Evolutionary conservation across 2,797 vertebrate genomes (phyloP).

Genomic region (Helicolenus hilgendorfi): DNA sequence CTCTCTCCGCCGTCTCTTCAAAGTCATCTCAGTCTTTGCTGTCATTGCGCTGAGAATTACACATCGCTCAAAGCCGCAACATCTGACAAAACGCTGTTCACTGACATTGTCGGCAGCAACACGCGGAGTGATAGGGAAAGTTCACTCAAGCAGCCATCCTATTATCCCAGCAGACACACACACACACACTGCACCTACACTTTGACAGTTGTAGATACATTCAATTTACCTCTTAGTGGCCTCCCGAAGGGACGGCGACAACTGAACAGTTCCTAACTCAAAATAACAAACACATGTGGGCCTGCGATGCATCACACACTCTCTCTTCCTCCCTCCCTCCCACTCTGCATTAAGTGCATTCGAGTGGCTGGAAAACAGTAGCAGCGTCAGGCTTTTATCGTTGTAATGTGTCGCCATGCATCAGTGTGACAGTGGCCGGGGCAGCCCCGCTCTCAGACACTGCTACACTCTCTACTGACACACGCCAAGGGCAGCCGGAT

Average conservation of each 20-base stretch:
- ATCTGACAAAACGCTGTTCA: conserved; percentile 78
- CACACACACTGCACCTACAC: conserved; percentile 56
- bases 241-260: conserved; percentile 71
- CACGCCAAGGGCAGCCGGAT: conserved; percentile 79
- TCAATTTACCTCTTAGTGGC: conserved; percentile 70
- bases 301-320: conserved; percentile 20
- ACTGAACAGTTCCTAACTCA: conserved; percentile 53
- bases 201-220: conserved; percentile 71
- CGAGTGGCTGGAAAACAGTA: conserved; percentile 73
- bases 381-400: conserved; percentile 78
- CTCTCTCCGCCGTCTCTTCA: conserved; percentile 65
- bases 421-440: conserved; percentile 77
- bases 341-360: conserved; percentile 75
- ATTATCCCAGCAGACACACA: conserved; percentile 59
- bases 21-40: conserved; percentile 74
- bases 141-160: conserved; percentile 75
- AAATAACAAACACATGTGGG: conserved; percentile 63
- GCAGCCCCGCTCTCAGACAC: conserved; percentile 54
- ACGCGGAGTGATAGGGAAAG: conserved; percentile 65
- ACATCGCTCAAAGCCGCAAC: conserved; percentile 75
- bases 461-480: conserved; percentile 60
- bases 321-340: conserved; percentile 36
- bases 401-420: conserved; percentile 79
- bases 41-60: conserved; percentile 71
- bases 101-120: conserved; percentile 71